Evolutionary conservation across 1,140 invertebrate genomes (phyloP).

Genomic region (Pseudomyrmex sp.): DNA sequence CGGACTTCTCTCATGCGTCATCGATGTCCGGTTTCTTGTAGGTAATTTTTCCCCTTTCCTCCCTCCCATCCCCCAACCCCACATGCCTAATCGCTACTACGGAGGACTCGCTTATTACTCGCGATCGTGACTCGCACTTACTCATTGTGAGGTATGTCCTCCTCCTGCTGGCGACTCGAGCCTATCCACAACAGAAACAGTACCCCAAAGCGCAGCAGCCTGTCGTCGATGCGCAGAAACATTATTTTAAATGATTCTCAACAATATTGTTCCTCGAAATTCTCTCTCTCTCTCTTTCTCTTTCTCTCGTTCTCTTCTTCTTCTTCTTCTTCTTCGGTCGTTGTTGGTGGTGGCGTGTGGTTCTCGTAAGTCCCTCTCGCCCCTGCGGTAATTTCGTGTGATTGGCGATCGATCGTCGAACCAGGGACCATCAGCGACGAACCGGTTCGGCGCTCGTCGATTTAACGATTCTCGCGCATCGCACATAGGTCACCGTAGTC

Average conservation of each 20-base stretch:
- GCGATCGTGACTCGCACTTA: conserved; percentile 84
- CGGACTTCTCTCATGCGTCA: not conserved
- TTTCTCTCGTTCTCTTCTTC: not conserved
- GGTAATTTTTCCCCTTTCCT: too few relatives aligned
- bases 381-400: conserved; percentile 16
- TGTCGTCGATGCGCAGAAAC: conserved; percentile 63
- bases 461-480: conserved; percentile 40
- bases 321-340: conserved; percentile 47
- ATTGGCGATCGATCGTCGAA: conserved; percentile 52
- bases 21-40: conserved; percentile 22
- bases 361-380: conserved; percentile 26
- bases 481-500: conserved; percentile 26
- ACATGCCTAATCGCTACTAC: not conserved
- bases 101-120: not conserved
- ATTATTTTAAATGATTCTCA: conserved; percentile 61
- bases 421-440: conserved; percentile 12
- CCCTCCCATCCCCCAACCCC: too few relatives aligned
- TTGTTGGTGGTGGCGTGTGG: conserved; percentile 35
- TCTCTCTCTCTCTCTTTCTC: conserved; percentile 12
- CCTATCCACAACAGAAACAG: conserved; percentile 79
- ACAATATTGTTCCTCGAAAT: conserved; percentile 42
- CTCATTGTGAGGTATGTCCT: conserved; percentile 94
- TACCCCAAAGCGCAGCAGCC: conserved; percentile 75
- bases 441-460: conserved; percentile 39
- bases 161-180: conserved; percentile 88